A percentile compares a stretch with the other conserved stretches of the same genome.
Evolutionary conservation across 2,797 vertebrate genomes (phyloP).

Genomic region (Catamblyrhynchus diadema): DNA sequence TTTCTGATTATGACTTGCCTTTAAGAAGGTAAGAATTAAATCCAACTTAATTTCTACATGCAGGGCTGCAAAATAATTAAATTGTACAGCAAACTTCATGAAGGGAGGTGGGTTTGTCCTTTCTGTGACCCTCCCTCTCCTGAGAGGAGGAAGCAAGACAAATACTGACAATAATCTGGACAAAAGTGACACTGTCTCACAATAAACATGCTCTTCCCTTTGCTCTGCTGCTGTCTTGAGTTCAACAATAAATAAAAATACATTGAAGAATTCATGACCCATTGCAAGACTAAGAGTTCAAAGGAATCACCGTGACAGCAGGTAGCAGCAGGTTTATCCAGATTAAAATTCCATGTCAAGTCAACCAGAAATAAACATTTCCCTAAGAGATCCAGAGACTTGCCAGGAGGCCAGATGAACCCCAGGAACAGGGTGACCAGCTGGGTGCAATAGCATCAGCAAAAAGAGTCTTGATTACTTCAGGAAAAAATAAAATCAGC

Average conservation of each 20-base stretch:
- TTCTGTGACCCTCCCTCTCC: not conserved
- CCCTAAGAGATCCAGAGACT: not conserved
- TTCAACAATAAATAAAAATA: slow-evolving; percentile 3
- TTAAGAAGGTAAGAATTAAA: not conserved
- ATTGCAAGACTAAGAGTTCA: not conserved
- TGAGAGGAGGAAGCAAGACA: not conserved
- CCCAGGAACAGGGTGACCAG: not conserved
- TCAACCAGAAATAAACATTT: slow-evolving; percentile 35
- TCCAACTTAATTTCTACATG: not conserved
- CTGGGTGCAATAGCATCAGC: not conserved
- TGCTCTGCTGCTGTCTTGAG: not conserved
- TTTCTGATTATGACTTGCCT: not conserved
- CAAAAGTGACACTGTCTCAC: not conserved
- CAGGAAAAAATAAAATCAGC: not conserved
- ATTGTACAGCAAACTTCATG: not conserved
- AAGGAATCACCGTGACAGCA: slow-evolving; percentile 13
- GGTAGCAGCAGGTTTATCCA: slow-evolving; percentile 41
- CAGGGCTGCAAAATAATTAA: not conserved
- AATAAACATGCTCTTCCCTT: not conserved
- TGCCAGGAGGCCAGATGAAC: not conserved
- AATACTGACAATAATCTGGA: not conserved
- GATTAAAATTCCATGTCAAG: slow-evolving; percentile 53
- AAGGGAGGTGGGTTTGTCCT: not conserved
- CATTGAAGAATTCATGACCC: not conserved
- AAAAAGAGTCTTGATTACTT: not conserved